phyloP scores from a whole-genome alignment of 1,140 invertebrate genomes.

The Saccostrea echinata region DNA sequence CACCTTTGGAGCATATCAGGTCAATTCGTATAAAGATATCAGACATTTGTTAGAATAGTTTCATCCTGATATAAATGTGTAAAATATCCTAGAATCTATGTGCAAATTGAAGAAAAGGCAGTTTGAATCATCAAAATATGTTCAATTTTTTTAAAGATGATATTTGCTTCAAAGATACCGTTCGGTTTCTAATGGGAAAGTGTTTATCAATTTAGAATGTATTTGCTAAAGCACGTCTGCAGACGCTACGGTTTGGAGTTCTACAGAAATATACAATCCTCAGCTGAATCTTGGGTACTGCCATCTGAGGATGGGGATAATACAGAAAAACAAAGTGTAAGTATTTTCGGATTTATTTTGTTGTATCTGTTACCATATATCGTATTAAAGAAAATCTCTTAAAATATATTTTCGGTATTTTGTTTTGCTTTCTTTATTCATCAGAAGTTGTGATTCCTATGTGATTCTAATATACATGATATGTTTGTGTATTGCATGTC shows the following conservation, averaged over 20 bases:
- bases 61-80: no score
- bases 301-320: constrained; percentile 53
- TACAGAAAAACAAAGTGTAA: constrained; percentile 41
- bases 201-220: constrained; percentile 57
- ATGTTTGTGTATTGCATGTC: no score
- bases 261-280: constrained; percentile 48
- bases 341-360: neutral
- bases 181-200: no score
- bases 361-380: neutral
- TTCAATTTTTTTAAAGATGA: neutral
- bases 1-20: neutral
- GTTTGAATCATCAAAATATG: no score
- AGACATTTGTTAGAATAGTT: neutral
- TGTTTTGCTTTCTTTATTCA: no score
- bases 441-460: no score
- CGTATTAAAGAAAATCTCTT: no score
- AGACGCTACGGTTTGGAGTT: constrained; percentile 64
- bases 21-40: neutral
- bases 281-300: constrained; percentile 25
- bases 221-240: constrained; percentile 65
- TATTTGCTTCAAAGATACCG: neutral
- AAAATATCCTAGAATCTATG: no score
- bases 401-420: no score
- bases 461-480: no score
- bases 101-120: no score